Evolutionary conservation across 2,888 invertebrate genomes (phyloP).

Genomic region (Gerris lacustris): DNA sequence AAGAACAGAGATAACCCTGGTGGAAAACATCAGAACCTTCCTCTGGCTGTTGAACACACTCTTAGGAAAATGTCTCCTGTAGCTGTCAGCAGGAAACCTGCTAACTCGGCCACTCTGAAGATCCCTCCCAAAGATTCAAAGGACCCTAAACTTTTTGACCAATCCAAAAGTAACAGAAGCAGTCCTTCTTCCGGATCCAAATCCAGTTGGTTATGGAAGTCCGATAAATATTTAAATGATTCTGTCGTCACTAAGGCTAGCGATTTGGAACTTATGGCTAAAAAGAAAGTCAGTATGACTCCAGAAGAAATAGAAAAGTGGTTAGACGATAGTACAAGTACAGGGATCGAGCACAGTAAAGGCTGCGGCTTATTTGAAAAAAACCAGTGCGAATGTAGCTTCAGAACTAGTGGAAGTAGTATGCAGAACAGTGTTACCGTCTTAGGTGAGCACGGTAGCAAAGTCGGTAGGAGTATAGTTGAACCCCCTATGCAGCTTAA

Average conservation of each 20-base stretch:
- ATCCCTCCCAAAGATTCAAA: not conserved
- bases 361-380: slow-evolving; percentile 29
- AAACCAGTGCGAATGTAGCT: slow-evolving; percentile 27
- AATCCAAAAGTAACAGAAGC: slow-evolving; percentile 5
- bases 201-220: slow-evolving; percentile 12
- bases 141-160: not conserved
- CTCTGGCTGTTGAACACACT: slow-evolving; percentile 29
- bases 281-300: slow-evolving; percentile 29
- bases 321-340: slow-evolving; percentile 28
- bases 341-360: slow-evolving; percentile 26
- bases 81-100: slow-evolving; percentile 25
- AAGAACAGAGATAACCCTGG: slow-evolving; percentile 9
- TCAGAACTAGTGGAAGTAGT: slow-evolving; percentile 22
- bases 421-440: slow-evolving; percentile 20
- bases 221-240: slow-evolving; percentile 16
- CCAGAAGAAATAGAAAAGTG: slow-evolving; percentile 29
- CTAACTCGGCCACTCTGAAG: not conserved
- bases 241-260: not conserved
- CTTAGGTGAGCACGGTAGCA: slow-evolving; percentile 13
- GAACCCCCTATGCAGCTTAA: slow-evolving; percentile 25
- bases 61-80: slow-evolving; percentile 27
- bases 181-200: not conserved
- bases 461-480: slow-evolving; percentile 23
- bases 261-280: slow-evolving; percentile 20
- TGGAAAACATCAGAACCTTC: slow-evolving; percentile 28